These are phyloP conservation scores for Macrosoma leucophasiata DNA, from an alignment of 2,888 invertebrate species.

Conservation along the genomic window DNA sequence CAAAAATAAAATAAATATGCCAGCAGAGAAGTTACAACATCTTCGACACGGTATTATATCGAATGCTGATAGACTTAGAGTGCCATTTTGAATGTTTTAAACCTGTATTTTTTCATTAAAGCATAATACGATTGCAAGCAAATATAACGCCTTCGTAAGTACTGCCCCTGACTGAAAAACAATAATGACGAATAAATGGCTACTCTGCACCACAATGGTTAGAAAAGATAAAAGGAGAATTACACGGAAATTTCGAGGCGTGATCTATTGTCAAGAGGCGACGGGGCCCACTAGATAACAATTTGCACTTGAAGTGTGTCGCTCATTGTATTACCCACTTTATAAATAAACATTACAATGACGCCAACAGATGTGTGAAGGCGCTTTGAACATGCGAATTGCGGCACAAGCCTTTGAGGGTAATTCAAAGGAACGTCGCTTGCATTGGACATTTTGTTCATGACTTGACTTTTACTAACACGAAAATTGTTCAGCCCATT, in stretches of 20 bases:
- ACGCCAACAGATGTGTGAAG: conserved; percentile 57
- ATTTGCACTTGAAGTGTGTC: conserved; percentile 64
- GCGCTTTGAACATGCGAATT: conserved; percentile 30
- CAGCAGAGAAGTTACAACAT: too few species aligned
- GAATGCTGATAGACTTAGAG: conserved; percentile 6
- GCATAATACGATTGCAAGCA: conserved; percentile 50
- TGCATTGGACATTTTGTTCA: too few species aligned
- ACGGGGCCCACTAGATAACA: conserved; percentile 67
- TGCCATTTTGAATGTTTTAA: conserved; percentile 15
- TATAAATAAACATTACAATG: conserved; percentile 66
- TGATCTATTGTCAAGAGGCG: conserved; percentile 53
- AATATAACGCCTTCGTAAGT: conserved; percentile 64
- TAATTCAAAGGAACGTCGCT: too few species aligned
- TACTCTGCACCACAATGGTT: conserved; percentile 59
- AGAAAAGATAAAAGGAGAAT: conserved; percentile 65
- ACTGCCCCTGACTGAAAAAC: conserved; percentile 53
- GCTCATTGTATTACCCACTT: conserved; percentile 50
- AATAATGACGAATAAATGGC: conserved; percentile 67
- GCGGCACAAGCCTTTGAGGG: conserved; percentile 44
- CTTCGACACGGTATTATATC: conserved; percentile 6
- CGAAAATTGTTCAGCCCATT: too few species aligned
- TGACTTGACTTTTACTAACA: too few species aligned
- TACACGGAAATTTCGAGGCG: conserved; percentile 70
- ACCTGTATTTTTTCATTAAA: too few species aligned
- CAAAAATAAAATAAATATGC: conserved; percentile 15